Conservation (phyloP, 2,113 vertebrate species). For the Hyperopisus bebe region DNA sequence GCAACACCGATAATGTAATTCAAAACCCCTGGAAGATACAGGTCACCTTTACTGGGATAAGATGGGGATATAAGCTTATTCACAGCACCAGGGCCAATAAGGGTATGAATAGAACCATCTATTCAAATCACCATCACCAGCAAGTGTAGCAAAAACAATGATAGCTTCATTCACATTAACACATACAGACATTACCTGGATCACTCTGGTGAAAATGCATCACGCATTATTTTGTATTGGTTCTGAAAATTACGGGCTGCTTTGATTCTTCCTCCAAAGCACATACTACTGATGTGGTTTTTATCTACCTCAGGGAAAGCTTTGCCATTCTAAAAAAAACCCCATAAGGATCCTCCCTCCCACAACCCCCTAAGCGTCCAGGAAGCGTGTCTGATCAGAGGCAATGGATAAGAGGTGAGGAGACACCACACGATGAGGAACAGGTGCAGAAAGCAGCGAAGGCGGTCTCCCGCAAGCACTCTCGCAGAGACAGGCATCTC, state of each 20-base stretch:
- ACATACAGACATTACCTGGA: not conserved
- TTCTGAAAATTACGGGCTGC: not conserved
- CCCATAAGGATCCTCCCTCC: not conserved
- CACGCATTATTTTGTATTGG: not conserved
- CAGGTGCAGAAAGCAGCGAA: conserved; percentile 10
- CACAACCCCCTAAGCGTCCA: not conserved
- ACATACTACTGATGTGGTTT: not conserved
- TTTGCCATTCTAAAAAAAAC: not conserved
- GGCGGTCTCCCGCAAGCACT: not conserved
- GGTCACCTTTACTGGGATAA: conserved; percentile 59
- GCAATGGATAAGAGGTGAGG: not conserved
- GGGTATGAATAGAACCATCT: not conserved
- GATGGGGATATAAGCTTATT: conserved; percentile 39
- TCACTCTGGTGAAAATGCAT: not conserved
- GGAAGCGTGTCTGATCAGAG: conserved; percentile 3
- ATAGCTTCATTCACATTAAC: not conserved
- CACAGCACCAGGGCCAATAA: not conserved
- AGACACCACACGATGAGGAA: conserved; percentile 15
- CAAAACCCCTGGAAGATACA: conserved; percentile 51
- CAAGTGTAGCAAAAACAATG: not conserved
- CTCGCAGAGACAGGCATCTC: not conserved
- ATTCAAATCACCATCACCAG: not conserved
- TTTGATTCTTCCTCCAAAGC: not conserved
- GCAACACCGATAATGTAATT: conserved; percentile 63
- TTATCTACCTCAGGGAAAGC: not conserved